Evolutionary conservation across 2,888 invertebrate species (phyloP).

Genomic region (Platerodrilus igneus): DNA sequence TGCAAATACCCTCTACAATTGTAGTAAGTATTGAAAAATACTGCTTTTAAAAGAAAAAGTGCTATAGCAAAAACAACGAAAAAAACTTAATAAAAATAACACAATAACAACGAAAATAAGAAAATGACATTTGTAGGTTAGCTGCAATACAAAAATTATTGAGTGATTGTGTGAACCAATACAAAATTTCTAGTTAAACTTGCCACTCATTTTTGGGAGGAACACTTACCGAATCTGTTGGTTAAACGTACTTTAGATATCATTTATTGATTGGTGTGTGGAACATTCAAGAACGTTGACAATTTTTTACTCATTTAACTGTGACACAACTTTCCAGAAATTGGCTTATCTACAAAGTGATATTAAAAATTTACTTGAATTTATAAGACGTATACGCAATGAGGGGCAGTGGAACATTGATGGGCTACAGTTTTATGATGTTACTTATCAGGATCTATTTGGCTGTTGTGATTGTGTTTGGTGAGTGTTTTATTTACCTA

Average conservation of each 20-base stretch:
- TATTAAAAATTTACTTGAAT: constrained; percentile 46
- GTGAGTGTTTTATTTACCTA: constrained; percentile 4
- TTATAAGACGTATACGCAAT: constrained; percentile 47
- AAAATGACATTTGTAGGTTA: too few relatives aligned
- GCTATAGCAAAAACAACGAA: too few relatives aligned
- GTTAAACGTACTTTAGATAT: constrained; percentile 8
- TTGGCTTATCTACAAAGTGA: constrained; percentile 41
- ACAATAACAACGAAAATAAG: too few relatives aligned
- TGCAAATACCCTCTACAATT: too few relatives aligned
- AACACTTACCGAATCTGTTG: too few relatives aligned
- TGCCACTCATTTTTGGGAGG: too few relatives aligned
- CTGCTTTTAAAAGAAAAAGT: too few relatives aligned
- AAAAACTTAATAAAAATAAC: too few relatives aligned
- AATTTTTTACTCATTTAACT: constrained; percentile 31
- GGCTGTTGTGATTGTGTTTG: constrained; percentile 15
- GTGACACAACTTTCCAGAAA: constrained; percentile 41
- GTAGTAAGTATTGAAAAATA: too few relatives aligned
- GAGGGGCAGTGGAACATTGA: constrained; percentile 44
- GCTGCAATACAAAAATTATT: too few relatives aligned
- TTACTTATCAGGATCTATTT: constrained; percentile 44
- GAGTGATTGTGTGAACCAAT: too few relatives aligned
- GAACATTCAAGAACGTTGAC: constrained; percentile 6
- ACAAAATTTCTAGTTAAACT: too few relatives aligned
- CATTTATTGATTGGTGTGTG: constrained; percentile 12
- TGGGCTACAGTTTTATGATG: constrained; percentile 47